A percentile compares a stretch with the other conserved stretches of the same genome.
Conservation (phyloP, 1,140 invertebrate genomes). For the Mycetomoellerius zeteki region DNA sequence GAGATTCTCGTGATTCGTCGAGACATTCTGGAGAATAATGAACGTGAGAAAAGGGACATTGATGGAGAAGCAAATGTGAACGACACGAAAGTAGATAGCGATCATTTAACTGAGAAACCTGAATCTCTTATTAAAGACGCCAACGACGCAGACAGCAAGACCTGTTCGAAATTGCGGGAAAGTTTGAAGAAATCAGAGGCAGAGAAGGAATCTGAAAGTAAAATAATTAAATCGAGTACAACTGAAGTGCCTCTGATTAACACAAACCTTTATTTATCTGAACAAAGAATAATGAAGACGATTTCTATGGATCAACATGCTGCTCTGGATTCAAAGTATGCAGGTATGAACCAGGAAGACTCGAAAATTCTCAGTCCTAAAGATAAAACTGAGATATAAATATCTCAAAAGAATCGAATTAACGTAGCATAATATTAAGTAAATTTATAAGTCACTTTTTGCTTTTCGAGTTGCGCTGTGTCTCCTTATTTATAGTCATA, state of each 20-base stretch:
- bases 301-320: slow-evolving; percentile 70
- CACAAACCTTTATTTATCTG: slow-evolving; percentile 77
- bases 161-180: slow-evolving; percentile 64
- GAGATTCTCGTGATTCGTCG: slow-evolving; percentile 66
- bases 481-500: slow-evolving; percentile 6
- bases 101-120: slow-evolving; percentile 38
- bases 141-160: slow-evolving; percentile 34
- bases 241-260: slow-evolving; percentile 74
- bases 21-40: slow-evolving; percentile 80
- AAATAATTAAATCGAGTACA: slow-evolving; percentile 16
- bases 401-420: slow-evolving; percentile 50
- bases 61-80: slow-evolving; percentile 7
- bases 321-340: slow-evolving; percentile 59
- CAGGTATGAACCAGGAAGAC: slow-evolving; percentile 79
- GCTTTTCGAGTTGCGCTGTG: not conserved
- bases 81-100: slow-evolving; percentile 38
- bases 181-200: slow-evolving; percentile 1
- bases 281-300: slow-evolving; percentile 73
- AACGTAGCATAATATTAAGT: not conserved
- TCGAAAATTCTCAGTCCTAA: slow-evolving; percentile 77
- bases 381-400: slow-evolving; percentile 66
- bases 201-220: not conserved
- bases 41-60: slow-evolving; percentile 79
- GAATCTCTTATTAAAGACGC: slow-evolving; percentile 45
- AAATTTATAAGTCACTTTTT: not conserved